These are phyloP conservation scores for Linepithema humile DNA, from an alignment of 1,140 invertebrate genomes.

Conservation along the genomic window DNA sequence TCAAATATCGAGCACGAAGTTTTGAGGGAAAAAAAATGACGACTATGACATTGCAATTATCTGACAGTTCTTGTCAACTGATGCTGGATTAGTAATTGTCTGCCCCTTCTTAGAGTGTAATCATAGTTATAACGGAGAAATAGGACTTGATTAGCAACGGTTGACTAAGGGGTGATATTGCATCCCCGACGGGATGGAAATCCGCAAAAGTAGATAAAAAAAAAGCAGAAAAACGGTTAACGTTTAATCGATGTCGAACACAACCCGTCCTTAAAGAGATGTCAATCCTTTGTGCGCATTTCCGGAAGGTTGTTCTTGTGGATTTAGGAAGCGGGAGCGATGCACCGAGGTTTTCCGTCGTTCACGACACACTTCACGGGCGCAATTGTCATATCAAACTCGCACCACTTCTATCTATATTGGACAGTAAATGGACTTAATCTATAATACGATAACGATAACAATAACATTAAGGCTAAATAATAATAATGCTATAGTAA, in stretches of 20 bases:
- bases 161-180: neutral
- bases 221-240: constrained; percentile 19
- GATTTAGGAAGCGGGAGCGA: neutral
- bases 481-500: constrained; percentile 28
- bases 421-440: constrained; percentile 39
- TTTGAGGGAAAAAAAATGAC: neutral
- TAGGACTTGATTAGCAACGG: neutral
- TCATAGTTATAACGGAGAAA: neutral
- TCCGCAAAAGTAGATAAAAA: neutral
- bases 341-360: constrained; percentile 7
- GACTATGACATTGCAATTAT: neutral
- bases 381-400: constrained; percentile 51
- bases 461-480: constrained; percentile 36
- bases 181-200: neutral
- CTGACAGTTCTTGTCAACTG: neutral
- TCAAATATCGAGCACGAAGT: neutral
- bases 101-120: neutral
- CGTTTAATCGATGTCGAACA: neutral
- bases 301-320: neutral
- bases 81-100: neutral
- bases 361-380: constrained; percentile 10
- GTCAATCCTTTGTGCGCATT: neutral
- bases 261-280: constrained; percentile 41
- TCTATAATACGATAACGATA: constrained; percentile 22
- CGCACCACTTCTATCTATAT: constrained; percentile 28